Evolutionary conservation across 2,113 vertebrate species (phyloP), one percentile per base, ranked within the genome.

Genomic region (Recurvirostra avosetta): DNA sequence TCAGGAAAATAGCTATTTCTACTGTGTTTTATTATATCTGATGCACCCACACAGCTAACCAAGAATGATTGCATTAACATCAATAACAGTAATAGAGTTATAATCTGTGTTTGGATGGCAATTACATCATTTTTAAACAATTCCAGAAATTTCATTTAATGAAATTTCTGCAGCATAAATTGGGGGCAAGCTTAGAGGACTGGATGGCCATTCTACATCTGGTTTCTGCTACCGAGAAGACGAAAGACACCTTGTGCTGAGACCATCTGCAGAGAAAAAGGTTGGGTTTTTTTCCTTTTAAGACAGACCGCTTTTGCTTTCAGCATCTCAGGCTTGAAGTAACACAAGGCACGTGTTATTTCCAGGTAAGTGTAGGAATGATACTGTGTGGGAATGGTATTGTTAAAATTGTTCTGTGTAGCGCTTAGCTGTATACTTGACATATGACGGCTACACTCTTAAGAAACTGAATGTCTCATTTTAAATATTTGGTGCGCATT

Each of bases 81-180:
- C 62, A 95, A 81, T 80, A 92, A 94, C 72, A 82, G 77, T 75
- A 84, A 94, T 73, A 41, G 75, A 91, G 43, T 91, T 87, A 73
- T 14, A 62, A 66, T 77, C 79, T 89, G 52, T 71, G 30, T 92
- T 94, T 87, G 53, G 63, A 91, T 76, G 82, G 36, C 32, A 78
- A 86, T 87, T 66, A 76, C 65, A 41, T 95, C 22, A 83, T 88
- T 83, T 74, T 58, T 45, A 38, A 95, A 75, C 83, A 91, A 73
- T 82, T 74, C 36, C 62, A 91, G 49, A 70, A 36, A 89, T 63
- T 67, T 85, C 36, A 79, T 94, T 85, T 75, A 78, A 92, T 36
- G 16, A 50, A 47, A 95, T 97, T 95, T 96, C 73, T 52, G 61
- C 65, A 81, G 91, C 73, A 82, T 66, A 82, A 52, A 77, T 45